A percentile compares a stretch with the other conserved stretches of the same genome.
phyloP scores from a whole-genome alignment of 2,888 invertebrate genomes.

The Melangyna quadrimaculata region DNA sequence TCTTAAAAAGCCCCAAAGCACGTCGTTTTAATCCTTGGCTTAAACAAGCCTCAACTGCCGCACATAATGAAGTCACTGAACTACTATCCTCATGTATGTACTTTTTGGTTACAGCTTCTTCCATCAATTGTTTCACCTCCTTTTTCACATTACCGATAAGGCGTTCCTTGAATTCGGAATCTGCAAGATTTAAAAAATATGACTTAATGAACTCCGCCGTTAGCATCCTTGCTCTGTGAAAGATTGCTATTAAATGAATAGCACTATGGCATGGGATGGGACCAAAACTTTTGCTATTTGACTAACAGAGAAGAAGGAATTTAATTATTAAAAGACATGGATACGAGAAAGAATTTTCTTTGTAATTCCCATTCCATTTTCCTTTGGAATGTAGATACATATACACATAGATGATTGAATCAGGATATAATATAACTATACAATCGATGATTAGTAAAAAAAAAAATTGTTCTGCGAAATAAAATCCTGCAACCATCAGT shows the following conservation, averaged over 20 bases:
- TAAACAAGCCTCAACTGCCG: constrained; percentile 94
- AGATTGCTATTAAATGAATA: constrained; percentile 35
- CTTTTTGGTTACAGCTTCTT: constrained; percentile 97
- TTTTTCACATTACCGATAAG: constrained; percentile 92
- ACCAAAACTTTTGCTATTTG: constrained; percentile 27
- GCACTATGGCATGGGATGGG: no score
- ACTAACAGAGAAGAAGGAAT: constrained; percentile 27
- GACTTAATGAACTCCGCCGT: constrained; percentile 56
- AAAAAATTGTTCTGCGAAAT: neutral
- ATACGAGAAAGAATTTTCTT: constrained; percentile 50
- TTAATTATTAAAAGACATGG: constrained; percentile 47
- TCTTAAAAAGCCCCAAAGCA: constrained; percentile 94
- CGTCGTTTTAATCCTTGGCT: constrained; percentile 87
- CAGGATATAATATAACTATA: constrained; percentile 34
- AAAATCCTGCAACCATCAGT: neutral
- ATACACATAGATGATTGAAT: constrained; percentile 49
- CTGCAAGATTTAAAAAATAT: constrained; percentile 72
- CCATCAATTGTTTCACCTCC: constrained; percentile 98
- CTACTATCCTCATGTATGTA: constrained; percentile 96
- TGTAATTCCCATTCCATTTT: constrained; percentile 34
- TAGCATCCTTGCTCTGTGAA: constrained; percentile 33
- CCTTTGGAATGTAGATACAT: neutral
- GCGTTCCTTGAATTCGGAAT: constrained; percentile 86
- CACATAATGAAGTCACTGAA: constrained; percentile 93
- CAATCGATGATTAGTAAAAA: constrained; percentile 22